Percentiles rank a stretch among this genome's conserved stretches.
Evolutionary conservation across 2,888 invertebrate genomes (phyloP).

Genomic region (Xanthorhoe spadicearia): DNA sequence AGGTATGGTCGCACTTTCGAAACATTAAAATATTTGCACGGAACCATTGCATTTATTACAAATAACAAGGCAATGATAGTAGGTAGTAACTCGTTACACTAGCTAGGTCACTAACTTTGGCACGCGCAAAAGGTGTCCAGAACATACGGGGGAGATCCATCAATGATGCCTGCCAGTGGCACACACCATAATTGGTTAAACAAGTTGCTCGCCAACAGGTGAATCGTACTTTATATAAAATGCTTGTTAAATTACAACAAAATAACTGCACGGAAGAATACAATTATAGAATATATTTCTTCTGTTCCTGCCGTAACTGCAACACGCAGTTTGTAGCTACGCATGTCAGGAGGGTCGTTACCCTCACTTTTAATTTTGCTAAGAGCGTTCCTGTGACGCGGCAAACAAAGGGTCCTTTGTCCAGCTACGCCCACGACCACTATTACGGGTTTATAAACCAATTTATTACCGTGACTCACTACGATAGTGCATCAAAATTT

Average conservation of each 20-base stretch:
- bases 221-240: slow-evolving; percentile 63
- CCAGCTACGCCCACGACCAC: slow-evolving; percentile 74
- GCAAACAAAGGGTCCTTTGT: slow-evolving; percentile 79
- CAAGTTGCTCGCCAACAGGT: slow-evolving; percentile 65
- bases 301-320: slow-evolving; percentile 35
- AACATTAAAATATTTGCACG: slow-evolving; percentile 41
- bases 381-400: slow-evolving; percentile 77
- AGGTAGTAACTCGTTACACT: slow-evolving; percentile 37
- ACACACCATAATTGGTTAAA: slow-evolving; percentile 67
- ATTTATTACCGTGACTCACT: slow-evolving; percentile 78
- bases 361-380: slow-evolving; percentile 78
- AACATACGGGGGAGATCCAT: slow-evolving; percentile 59
- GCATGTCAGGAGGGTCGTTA: slow-evolving; percentile 62
- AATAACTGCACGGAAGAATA: slow-evolving; percentile 40
- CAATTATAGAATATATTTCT: slow-evolving; percentile 38
- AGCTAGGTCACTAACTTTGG: slow-evolving; percentile 44
- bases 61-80: slow-evolving; percentile 21
- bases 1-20: slow-evolving; percentile 44
- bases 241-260: slow-evolving; percentile 48
- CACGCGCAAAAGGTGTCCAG: slow-evolving; percentile 69
- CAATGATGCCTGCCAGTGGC: slow-evolving; percentile 55
- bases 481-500: slow-evolving; percentile 62
- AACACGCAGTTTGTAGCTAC: slow-evolving; percentile 45
- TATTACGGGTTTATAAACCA: slow-evolving; percentile 68
- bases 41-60: slow-evolving; percentile 35